phyloP scores from a whole-genome alignment of 1,140 invertebrate genomes.

The Heliconius hermathena region DNA sequence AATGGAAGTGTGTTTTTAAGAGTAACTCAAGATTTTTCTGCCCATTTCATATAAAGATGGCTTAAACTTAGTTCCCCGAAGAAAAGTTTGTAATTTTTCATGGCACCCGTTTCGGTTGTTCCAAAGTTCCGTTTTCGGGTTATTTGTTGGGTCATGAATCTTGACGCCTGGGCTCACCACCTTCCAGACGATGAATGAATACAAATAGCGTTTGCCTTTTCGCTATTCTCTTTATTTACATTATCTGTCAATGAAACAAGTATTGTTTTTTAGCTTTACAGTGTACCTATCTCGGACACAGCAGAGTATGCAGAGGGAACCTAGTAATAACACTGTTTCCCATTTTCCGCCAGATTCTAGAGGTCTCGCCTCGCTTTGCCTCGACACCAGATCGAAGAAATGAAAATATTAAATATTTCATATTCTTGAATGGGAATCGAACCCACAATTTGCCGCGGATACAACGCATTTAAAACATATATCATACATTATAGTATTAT shows the following conservation, averaged over 20 bases:
- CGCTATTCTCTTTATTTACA: constrained; percentile 9
- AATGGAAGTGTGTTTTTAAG: background rate
- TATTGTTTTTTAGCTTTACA: background rate
- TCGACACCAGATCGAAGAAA: no score
- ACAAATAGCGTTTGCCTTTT: constrained; percentile 39
- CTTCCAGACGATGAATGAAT: constrained; percentile 37
- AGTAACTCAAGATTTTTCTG: constrained; percentile 14
- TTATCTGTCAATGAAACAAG: background rate
- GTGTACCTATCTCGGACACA: no score
- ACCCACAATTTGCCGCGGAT: no score
- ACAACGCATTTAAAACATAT: no score
- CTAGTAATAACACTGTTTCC: no score
- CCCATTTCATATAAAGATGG: constrained; percentile 30
- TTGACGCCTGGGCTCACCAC: constrained; percentile 38
- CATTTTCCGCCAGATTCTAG: no score
- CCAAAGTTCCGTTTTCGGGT: constrained; percentile 31
- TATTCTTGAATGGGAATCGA: no score
- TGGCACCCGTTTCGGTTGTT: constrained; percentile 31
- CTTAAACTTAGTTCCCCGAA: constrained; percentile 29
- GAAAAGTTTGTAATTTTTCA: constrained; percentile 36
- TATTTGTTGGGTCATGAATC: constrained; percentile 44
- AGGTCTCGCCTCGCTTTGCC: no score
- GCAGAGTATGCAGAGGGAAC: no score
- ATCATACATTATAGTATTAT: no score
- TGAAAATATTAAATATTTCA: no score